Evolutionary conservation across 2,797 vertebrate genomes (phyloP).

Genomic region (Danio albolineatus): DNA sequence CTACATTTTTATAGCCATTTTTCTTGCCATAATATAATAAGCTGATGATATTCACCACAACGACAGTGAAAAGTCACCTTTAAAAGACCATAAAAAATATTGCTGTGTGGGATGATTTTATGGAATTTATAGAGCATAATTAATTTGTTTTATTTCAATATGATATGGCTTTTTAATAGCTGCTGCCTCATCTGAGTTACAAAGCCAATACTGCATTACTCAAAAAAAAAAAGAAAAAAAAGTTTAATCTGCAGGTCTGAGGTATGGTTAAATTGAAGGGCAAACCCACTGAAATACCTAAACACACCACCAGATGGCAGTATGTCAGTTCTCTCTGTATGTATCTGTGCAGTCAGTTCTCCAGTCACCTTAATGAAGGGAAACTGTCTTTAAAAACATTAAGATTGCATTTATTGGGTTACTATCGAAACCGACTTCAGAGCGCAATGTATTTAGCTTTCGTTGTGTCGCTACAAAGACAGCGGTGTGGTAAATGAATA

Average conservation of each 20-base stretch:
- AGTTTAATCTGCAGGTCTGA: slow-evolving; percentile 12
- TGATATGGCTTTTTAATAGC: slow-evolving; percentile 50
- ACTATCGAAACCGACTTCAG: slow-evolving; percentile 62
- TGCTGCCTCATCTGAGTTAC: slow-evolving; percentile 17
- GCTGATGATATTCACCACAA: background rate
- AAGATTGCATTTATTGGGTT: slow-evolving; percentile 70
- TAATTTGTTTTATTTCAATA: slow-evolving; percentile 68
- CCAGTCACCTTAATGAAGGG: slow-evolving; percentile 45
- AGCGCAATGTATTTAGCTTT: slow-evolving; percentile 52
- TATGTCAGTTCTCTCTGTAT: slow-evolving; percentile 69
- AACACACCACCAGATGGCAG: slow-evolving; percentile 80
- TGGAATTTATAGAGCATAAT: slow-evolving; percentile 66
- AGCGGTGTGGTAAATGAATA: slow-evolving; percentile 70
- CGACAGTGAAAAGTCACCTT: slow-evolving; percentile 61
- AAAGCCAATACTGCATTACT: background rate
- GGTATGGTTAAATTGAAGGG: slow-evolving; percentile 26
- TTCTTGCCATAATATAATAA: slow-evolving; percentile 1
- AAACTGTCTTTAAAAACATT: slow-evolving; percentile 71
- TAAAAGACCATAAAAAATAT: slow-evolving; percentile 52
- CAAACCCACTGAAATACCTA: slow-evolving; percentile 13
- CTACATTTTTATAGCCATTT: background rate
- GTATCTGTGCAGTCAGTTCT: slow-evolving; percentile 40
- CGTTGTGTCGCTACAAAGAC: slow-evolving; percentile 50
- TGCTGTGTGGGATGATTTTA: slow-evolving; percentile 67
- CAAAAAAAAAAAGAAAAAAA: slow-evolving; percentile 8